Evolutionary conservation across 1,140 invertebrate genomes (phyloP), one percentile per base, ranked within the genome.

Genomic region (Atta cephalotes): DNA sequence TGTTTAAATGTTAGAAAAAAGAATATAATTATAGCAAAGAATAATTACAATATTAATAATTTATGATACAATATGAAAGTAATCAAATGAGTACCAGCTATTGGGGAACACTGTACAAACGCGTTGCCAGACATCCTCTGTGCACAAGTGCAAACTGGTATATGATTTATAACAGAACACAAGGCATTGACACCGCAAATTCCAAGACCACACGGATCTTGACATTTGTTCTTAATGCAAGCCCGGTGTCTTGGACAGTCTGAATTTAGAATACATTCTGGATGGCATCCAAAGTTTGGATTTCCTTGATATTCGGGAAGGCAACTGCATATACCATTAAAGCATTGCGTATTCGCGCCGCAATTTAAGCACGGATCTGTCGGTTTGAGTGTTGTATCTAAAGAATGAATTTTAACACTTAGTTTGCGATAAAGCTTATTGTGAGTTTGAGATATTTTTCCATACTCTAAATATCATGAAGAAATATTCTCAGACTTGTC

Each of bases 81-180:
- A 12, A 53, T 62, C 7, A 9, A 80, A 3, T 84, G 1, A 71
- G 9, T 93, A 92, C 92, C 91, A 90, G 87, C 88, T 74, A 93
- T 93, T 91, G 95, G 94, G 89, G 93, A 95, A 91, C 96, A 97
- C 91, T 94, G 95, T 87, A 95, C 92, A 90, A 97, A 97, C 39
- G 97, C 97, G 94, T 97, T 97, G 82, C 97, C 97, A 21, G 96
- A 96, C 89, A 95, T 97, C 74, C 96, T 95, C 62, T 92, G 80
- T 31, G 96, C 95, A 92, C 97, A 98, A 74, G 95, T 96, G 89
- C 97, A 98, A 65, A 96, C 95, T 21, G 97, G 96, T 60, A 96
- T 95, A 90, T 97, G 97, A 93, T 97, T 97, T 5, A 96, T 94
- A 5, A 97, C 96, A 91, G 96, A 96, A 92, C 97, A 98, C 35